Evolutionary conservation across 1,140 invertebrate species (phyloP), one percentile per base, ranked within the genome.

Genomic region (Drosophila serrata): DNA sequence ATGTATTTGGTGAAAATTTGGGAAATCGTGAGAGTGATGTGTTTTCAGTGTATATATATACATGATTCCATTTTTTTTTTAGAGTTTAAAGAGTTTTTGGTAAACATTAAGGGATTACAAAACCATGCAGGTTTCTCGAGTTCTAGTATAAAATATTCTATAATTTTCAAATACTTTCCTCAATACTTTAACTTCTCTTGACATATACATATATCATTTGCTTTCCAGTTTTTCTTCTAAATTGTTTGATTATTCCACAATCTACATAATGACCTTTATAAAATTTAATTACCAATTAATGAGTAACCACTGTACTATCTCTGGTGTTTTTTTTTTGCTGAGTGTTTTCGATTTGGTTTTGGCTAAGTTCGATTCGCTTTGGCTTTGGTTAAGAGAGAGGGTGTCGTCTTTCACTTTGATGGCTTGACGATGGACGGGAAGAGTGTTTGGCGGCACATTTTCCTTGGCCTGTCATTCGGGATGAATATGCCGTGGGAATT

Each of bases 401-500:
- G 67, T 69, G 48, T 65, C 60, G 48, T 55, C 67, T 56, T 70
- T 70, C 67, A 70, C 46, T 60, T 48, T 49, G 65, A 64, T 76
- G 75, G 59, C 65, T 58, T 77, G 81, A 78, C 55, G 74, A 22
- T 17, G 45, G 45, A 27, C 5, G 37, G 7, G 48, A 19, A 81
- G 81, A 81, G 77, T 81, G 82, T 81, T 85, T 59, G 81, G 77
- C 53, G 82, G 74, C 58, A 81, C 67, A 85, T 82, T 82, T 75
- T 77, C 64, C 59, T 64, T 62, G 40, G 49, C 33, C 42, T 45
- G 39, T 49, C 76, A 80, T 75, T 33, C 62, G 39, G 56, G 57
- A 76, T 84, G 84, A 81, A 80, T 84, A 80, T 88, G 80, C 67
- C 84, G 84, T 87, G 84, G 85, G 84, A 88, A 87, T 88, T 82